Base-by-base conservation (phyloP, 2,113 vertebrate genomes). In the Cairina moschata region DNA sequence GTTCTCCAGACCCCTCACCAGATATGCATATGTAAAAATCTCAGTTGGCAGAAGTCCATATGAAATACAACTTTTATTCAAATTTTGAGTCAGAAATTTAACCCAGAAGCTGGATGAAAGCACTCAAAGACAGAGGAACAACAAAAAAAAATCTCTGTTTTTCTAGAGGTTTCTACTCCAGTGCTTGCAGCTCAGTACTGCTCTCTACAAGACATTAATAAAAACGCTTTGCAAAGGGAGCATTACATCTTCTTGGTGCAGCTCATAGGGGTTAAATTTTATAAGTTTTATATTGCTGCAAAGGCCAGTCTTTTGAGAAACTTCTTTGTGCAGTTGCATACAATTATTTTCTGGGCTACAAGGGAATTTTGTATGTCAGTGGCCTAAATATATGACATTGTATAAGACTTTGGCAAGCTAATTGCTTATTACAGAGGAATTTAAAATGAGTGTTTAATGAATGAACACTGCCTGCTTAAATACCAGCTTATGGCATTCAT, bases 381-480 rank as follows among this genome's bases (percentile, higher is more conserved):
- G 62, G n/a, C 54, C 82, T 96, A 95, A 91, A 88, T 94, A 71
- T 62, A 91, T 91, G 84, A 92, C 89, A 88, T 90, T 71, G 91
- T 77, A 48, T 74, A 91, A 92, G 86, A 67, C 80, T 89, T 92
- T 82, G 68, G 77, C 54, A 87, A 85, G 56, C 28, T 95, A 96
- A 95, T 95, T 95, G 80, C 90, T 93, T 97, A 79, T 94, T 95
- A 65, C 32, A 86, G 79, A 83, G 65, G 86, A 96, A 95, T 97
- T 91, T 91, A 60, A 90, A 95, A 94, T 68, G 55, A 71, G 40
- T 29, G 36, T 63, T 93, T 95, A 96, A 96, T 96, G 92, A 96
- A 93, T 86, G 93, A 91, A 91, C 55, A 42, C 34, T 90, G 58
- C 23, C 81, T 91, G 34, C 84, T 95, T 85, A 91, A 94, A 84